Percentiles rank a stretch among this genome's conserved stretches.
Conservation (phyloP, 1,140 invertebrate genomes). For the Zeugodacus cucurbitae region DNA sequence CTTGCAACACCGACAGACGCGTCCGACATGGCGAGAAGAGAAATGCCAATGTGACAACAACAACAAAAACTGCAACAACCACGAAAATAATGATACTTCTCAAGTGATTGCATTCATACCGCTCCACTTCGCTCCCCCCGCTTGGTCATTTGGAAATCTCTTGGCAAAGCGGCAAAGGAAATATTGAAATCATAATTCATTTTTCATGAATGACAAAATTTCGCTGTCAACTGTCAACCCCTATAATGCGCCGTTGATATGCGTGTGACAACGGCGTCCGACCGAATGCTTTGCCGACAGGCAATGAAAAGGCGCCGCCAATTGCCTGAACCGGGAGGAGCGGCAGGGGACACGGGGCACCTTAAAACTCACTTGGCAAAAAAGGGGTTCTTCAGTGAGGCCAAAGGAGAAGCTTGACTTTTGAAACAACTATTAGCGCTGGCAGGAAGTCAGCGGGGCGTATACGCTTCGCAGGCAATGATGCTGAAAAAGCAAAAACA, state of each 20-base stretch:
- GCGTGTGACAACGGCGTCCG: conserved; percentile 37
- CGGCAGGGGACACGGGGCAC: not conserved
- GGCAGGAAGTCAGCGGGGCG: conserved; percentile 1
- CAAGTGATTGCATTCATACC: not conserved
- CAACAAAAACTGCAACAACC: not conserved
- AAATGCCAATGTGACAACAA: conserved; percentile 22
- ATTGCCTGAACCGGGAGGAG: not conserved
- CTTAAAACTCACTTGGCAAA: not conserved
- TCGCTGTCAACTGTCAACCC: conserved; percentile 42
- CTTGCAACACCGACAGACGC: conserved; percentile 29
- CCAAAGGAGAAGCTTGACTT: conserved; percentile 2
- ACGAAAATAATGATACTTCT: conserved; percentile 21
- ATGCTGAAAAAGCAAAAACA: not conserved
- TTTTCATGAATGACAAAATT: conserved; percentile 45
- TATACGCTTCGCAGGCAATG: not conserved
- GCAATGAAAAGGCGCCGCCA: not conserved
- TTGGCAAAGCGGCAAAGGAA: not conserved
- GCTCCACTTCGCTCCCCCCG: not conserved
- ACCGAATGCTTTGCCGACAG: not conserved
- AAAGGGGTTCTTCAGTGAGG: not conserved
- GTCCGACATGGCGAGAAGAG: not conserved
- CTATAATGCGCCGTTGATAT: conserved; percentile 31
- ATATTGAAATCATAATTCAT: conserved; percentile 44
- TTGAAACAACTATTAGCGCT: not conserved
- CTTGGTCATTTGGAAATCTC: not conserved